A percentile compares a stretch with the other conserved stretches of the same genome.
These are phyloP conservation scores for Clupea harengus DNA, from an alignment of 2,113 vertebrate genomes.

Conservation along the genomic window DNA sequence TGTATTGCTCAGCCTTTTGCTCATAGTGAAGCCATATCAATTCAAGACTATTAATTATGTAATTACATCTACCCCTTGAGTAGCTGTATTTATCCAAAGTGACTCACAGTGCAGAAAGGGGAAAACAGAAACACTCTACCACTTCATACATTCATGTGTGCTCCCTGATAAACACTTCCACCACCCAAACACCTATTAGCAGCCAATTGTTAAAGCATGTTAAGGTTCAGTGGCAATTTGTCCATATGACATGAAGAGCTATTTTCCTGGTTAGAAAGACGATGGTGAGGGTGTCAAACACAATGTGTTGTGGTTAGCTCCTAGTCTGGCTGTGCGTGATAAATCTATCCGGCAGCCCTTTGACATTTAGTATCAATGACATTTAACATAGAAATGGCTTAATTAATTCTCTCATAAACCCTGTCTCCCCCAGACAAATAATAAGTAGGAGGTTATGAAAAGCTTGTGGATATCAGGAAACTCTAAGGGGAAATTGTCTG, in stretches of 20 bases:
- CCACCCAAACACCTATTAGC: background rate
- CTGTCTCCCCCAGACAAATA: background rate
- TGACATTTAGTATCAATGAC: constrained; percentile 25
- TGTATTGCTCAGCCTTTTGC: background rate
- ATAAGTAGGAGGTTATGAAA: background rate
- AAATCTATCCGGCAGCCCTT: background rate
- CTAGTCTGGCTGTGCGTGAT: background rate
- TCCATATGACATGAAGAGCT: background rate
- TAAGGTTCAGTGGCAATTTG: background rate
- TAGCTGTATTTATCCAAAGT: background rate
- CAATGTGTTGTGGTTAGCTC: background rate
- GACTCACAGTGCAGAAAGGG: background rate
- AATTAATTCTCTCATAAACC: constrained; percentile 17
- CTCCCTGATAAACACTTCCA: background rate
- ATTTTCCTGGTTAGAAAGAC: background rate
- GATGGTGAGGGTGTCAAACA: background rate
- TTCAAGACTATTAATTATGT: no score
- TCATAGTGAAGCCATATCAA: background rate
- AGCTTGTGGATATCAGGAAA: background rate
- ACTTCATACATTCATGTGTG: background rate
- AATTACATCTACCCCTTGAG: no score
- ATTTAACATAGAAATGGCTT: constrained; percentile 24
- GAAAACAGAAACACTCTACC: background rate
- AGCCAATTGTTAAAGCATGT: background rate
- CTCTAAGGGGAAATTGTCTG: background rate